Evolutionary conservation across 2,888 invertebrate genomes (phyloP), one percentile per base, ranked within the genome.

Genomic region (Lithophane ornitopus): DNA sequence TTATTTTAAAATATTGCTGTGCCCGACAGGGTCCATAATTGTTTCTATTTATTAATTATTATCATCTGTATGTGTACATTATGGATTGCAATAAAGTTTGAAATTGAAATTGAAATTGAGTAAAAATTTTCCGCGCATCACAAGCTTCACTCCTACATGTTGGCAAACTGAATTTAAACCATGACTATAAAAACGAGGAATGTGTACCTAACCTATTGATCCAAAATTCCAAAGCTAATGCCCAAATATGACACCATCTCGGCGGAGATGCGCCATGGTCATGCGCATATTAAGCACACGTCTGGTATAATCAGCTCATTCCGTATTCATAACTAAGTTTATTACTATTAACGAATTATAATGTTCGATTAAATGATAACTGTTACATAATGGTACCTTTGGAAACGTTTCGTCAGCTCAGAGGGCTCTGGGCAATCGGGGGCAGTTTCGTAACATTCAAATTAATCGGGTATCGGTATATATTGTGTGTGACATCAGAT

Each of bases 381-480:
- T 70, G 26, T 88, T 87, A 74, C 78, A 72, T 54, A 84, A 87
- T 28, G 7, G 54, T 68, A 69, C 71, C 59, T 70, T 78, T 69
- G 71, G 58, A 52, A 77, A 69, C 28, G 70, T 79, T 66, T 73
- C 82, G 74, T 82, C 79, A 74, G 67, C 54, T 49, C 79, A 72
- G 78, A 86, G 87, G 86, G 87, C 72, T 44, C 49, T 16, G 56
- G 34, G 56, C 78, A 22, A 26, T 7, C 3, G 11, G 49, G 7
- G 28, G 34, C 39, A 84, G 75, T 85, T 90, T 90, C 89, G 90
- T 78, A 92, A 93, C 81, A 28, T 59, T 77, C 41, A 58, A 70
- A 77, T 74, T 71, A 81, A 82, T 87, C 83, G 85, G 85, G 82
- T 85, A 74, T 49, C 74, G 74, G 88, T 93, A 93, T 92, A 93